Base-by-base conservation (phyloP, 1,140 invertebrate species). In the Scylla paramamosain region DNA sequence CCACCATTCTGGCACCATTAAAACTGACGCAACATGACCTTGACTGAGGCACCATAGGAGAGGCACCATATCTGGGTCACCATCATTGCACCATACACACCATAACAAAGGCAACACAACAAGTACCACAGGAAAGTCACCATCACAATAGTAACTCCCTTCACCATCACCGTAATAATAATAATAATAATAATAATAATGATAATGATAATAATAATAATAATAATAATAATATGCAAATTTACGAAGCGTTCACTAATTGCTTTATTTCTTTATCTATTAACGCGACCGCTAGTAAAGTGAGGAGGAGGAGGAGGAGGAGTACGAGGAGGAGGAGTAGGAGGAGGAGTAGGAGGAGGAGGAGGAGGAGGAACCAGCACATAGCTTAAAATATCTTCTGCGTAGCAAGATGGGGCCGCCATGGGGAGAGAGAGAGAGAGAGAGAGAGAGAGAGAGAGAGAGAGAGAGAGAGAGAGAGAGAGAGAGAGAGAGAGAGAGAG, bases 401-500 rank as follows among this genome's bases (percentile, higher is more conserved):
- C 67, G 67, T 77, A 77, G 39, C 39, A 39, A 39, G 67, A 77
- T 77, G 67, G 25, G 67, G 67, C 67, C 67, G n/a, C 67, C 20
- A n/a, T 25, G 67, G 67, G 20, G 59, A 67, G 59, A 67, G 59
- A 67, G 59, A 67, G 59, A 67, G 59, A 67, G 59, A 52, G 48
- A 52, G 48, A 52, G 48, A 52, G 48, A 52, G 48, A 52, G 48
- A 52, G 48, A 52, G 48, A 52, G 48, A 52, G 48, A 52, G 52
- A 59, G 52, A 59, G 52, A 59, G 52, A 59, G 52, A 59, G 52
- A 59, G 52, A 59, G 52, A 59, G 67, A n/a, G 67, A 77, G 67
- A 77, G 67, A 77, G 67, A 77, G 67, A 77, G 67, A 77, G 67
- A 77, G 67, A 77, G 67, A 77, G n/a, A n/a, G 67, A n/a, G 67